Base-by-base conservation (phyloP, 2,113 vertebrate species). In the Zosterops japonicus region DNA sequence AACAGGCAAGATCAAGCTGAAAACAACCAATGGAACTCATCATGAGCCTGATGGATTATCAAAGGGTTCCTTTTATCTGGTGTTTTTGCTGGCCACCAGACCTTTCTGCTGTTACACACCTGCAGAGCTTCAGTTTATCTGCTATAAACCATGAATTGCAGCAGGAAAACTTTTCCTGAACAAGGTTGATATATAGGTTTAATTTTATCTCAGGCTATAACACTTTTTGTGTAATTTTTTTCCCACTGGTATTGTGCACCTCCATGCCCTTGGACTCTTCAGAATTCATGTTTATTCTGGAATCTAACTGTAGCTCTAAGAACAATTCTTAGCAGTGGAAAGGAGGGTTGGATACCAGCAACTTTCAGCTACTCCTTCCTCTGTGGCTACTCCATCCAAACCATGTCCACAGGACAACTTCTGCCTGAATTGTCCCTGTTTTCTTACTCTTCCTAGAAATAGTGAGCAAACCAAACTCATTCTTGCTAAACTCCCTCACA, bases 401-500 rank as follows among this genome's bases (percentile, higher is more conserved):
- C 15, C n/a, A 23, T 2, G 2, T 14, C 47, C 27, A 2, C 14
- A 49, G 31, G 42, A 63, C 23, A 72, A 3, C 15, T 47, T 65
- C 57, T 72, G 49, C 29, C n/a, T 61, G 10, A 61, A 27, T 19
- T 47, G 17, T n/a, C 61, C 4, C 3, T 19, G 12, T 1, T 0
- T 14, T 57, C 46, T 24, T 47, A 33, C 18, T 72, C 27, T 42
- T 69, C 49, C 65, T 49, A 41, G 27, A 49, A 68, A 14, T 1
- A 57, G 21, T 0, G 5, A 59, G 25, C 33, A 59, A 81, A 31
- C 18, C 68, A 35, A 60, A 28, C 13, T 22, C 29, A 49, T 11
- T 27, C 23, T 1, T 1, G 2, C 46, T 55, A 6, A 49, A 9
- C 6, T 49, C 27, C 7, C 18, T 53, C 33, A 42, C 2, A 2